phyloP scores from a whole-genome alignment of 2,888 invertebrate genomes.

The Linnaemya tessellans region DNA sequence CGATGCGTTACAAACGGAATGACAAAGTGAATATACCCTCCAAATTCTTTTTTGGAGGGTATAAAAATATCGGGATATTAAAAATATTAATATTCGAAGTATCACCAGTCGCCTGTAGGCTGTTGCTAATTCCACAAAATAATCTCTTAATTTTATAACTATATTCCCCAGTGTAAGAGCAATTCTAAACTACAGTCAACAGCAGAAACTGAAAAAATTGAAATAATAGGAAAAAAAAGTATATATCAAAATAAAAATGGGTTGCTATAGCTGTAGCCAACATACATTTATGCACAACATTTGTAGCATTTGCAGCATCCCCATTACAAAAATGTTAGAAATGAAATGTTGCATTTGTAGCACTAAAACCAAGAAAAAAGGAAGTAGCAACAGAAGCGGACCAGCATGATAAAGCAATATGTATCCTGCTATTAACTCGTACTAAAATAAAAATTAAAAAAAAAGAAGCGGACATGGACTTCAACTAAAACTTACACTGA shows the following conservation, averaged over 20 bases:
- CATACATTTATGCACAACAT: background rate
- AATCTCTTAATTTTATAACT: background rate
- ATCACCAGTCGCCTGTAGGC: no score
- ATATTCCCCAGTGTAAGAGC: background rate
- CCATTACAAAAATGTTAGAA: conserved; percentile 34
- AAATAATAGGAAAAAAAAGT: conserved; percentile 10
- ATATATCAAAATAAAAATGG: conserved; percentile 52
- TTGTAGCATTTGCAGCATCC: background rate
- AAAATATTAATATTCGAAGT: no score
- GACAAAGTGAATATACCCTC: no score
- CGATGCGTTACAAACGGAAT: no score
- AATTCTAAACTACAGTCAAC: conserved; percentile 34
- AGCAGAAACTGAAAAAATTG: conserved; percentile 20
- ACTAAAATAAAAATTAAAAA: background rate
- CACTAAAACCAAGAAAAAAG: background rate
- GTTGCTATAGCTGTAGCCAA: conserved; percentile 25
- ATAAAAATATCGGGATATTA: no score
- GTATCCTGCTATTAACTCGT: conserved; percentile 43
- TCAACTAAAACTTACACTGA: conserved; percentile 23
- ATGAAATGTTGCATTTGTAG: conserved; percentile 50
- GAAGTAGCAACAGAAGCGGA: background rate
- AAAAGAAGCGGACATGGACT: conserved; percentile 21
- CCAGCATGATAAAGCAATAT: conserved; percentile 55
- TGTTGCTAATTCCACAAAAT: no score
- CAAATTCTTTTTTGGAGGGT: no score